Evolutionary conservation across 2,888 invertebrate genomes (phyloP).

Genomic region (Sacculina carcini): DNA sequence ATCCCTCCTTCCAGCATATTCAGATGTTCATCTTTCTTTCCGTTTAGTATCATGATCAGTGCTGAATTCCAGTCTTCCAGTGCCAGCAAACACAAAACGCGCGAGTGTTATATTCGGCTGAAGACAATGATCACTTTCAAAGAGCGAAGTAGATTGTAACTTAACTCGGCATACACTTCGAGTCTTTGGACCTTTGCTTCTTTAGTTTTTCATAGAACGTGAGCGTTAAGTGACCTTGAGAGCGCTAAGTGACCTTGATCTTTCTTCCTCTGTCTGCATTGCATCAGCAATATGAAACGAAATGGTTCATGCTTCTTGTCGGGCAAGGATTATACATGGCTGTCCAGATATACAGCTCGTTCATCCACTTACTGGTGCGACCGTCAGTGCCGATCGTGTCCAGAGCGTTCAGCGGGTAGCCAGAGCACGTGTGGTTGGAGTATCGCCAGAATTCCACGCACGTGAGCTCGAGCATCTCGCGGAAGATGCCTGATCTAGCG

Average conservation of each 20-base stretch:
- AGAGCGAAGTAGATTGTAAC: too few species aligned
- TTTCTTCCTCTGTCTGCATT: too few species aligned
- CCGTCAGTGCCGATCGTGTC: constrained; percentile 88
- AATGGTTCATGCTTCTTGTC: too few species aligned
- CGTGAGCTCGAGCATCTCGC: constrained; percentile 88
- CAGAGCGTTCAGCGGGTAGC: constrained; percentile 81
- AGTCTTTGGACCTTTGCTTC: too few species aligned
- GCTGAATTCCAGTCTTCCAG: constrained; percentile 89
- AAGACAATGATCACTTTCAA: too few species aligned
- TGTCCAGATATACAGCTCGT: too few species aligned
- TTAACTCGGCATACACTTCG: too few species aligned
- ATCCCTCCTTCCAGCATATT: constrained; percentile 98
- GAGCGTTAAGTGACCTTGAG: too few species aligned
- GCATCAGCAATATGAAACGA: too few species aligned
- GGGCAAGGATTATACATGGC: too few species aligned
- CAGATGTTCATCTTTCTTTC: constrained; percentile 87
- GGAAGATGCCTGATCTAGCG: constrained; percentile 83
- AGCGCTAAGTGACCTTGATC: too few species aligned
- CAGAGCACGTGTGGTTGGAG: constrained; percentile 93
- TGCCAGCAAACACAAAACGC: not conserved
- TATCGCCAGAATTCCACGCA: constrained; percentile 94
- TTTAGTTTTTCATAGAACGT: too few species aligned
- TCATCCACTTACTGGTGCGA: constrained; percentile 49
- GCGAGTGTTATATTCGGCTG: not conserved
- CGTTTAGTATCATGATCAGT: constrained; percentile 84